Evolutionary conservation across 2,888 invertebrate species (phyloP), one percentile per base, ranked within the genome.

Genomic region (Ormyrus pomaceus): DNA sequence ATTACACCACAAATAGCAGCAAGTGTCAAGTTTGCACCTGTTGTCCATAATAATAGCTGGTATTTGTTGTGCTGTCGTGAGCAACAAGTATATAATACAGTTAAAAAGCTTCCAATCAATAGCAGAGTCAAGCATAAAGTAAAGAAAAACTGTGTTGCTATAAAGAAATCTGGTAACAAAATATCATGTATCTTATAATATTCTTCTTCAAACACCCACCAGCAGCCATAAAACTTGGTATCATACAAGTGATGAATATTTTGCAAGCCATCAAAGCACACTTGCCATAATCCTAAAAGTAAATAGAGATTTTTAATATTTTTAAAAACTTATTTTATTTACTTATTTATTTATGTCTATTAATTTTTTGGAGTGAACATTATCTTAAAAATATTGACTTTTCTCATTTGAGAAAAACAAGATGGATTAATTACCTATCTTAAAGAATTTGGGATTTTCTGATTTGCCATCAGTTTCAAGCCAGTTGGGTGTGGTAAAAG

Each of bases 121-220:
- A 97, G 93, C 86, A 97, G 92, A 10, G 97, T 96, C 91, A 98
- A 93, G 80, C 96, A 95, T 61, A 98, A 91, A 0, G 98, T 98
- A 89, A 97, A 97, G 92, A 98, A 97, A 84, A 98, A 95, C 89
- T 99, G 98, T 0, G 98, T 97, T 0, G 96, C 95, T 77, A 98
- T 95, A 87, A 98, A 98, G 92, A 98, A 99, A 11, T 96, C 95
- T 73, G 98, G 98, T 85, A 97, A 91, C 5, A 99, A 92, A 86
- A 97, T 95, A 86, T 97, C 96, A 87, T 97, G 95, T 84, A 99
- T 97, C 79, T 98, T 98, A 88, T 98, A 97, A 90, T 97, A 98
- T 91, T 99, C 98, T 90, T 98, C 98, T 91, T 98, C 97, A 88
- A 98, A 98, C 81, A 99, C 96, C 98, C 98, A 99, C 96, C 97